A percentile compares a stretch with the other conserved stretches of the same genome.
phyloP scores from a whole-genome alignment of 2,888 invertebrate genomes.

The Platerodrilus igneus region DNA sequence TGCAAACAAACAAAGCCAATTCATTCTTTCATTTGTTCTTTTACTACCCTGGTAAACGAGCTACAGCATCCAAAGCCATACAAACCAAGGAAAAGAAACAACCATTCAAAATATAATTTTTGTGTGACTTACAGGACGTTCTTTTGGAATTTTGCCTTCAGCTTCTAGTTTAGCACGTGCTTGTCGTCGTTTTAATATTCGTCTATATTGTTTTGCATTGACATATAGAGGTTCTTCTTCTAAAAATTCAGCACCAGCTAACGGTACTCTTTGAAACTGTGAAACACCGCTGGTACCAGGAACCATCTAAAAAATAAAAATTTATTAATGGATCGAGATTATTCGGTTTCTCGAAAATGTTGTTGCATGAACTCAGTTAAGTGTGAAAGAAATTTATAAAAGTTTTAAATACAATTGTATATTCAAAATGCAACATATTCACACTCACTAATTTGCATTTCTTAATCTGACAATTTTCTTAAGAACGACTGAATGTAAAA shows the following conservation, averaged over 20 bases:
- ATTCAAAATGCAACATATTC: too few species aligned
- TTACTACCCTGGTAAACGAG: background rate
- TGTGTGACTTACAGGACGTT: slow-evolving; percentile 69
- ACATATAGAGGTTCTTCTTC: slow-evolving; percentile 97
- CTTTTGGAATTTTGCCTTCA: slow-evolving; percentile 93
- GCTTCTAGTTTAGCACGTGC: slow-evolving; percentile 94
- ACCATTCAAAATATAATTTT: too few species aligned
- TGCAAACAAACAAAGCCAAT: too few species aligned
- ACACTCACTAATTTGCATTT: too few species aligned
- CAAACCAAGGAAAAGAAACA: slow-evolving; percentile 4
- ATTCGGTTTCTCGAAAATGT: background rate
- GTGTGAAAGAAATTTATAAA: background rate
- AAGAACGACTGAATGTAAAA: too few species aligned
- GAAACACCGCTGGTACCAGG: slow-evolving; percentile 50
- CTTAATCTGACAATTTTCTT: too few species aligned
- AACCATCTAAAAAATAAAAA: slow-evolving; percentile 51
- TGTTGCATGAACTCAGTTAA: background rate
- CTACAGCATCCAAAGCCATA: background rate
- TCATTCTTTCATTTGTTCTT: too few species aligned
- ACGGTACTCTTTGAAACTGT: slow-evolving; percentile 57
- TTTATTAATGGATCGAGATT: slow-evolving; percentile 1
- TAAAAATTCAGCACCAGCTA: slow-evolving; percentile 59
- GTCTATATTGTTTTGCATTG: slow-evolving; percentile 95
- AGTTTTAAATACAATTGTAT: too few species aligned
- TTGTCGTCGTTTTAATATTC: slow-evolving; percentile 90